phyloP scores from a whole-genome alignment of 2,113 vertebrate genomes.

The Toxotes chatareus region DNA sequence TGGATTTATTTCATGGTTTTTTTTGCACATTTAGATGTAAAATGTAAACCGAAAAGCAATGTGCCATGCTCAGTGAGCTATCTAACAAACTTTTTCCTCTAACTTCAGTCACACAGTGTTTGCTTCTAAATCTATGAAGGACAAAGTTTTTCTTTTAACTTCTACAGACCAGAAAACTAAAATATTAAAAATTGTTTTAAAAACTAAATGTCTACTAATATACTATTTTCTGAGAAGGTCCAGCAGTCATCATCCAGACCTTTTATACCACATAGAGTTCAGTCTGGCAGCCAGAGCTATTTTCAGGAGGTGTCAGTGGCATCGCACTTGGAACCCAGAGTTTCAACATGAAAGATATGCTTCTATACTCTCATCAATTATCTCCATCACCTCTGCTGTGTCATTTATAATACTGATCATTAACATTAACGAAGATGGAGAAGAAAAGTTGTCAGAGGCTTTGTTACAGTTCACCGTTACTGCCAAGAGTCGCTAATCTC shows the following conservation, averaged over 20 bases:
- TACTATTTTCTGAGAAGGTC: neutral
- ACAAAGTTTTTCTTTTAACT: neutral
- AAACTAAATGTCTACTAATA: neutral
- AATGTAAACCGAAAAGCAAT: neutral
- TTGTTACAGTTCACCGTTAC: slow-evolving; percentile 34
- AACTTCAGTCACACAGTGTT: neutral
- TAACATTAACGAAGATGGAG: slow-evolving; percentile 32
- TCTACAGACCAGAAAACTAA: neutral
- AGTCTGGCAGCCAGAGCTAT: slow-evolving; percentile 1
- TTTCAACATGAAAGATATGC: slow-evolving; percentile 18
- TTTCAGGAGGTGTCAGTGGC: slow-evolving; percentile 18
- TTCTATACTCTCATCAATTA: slow-evolving; percentile 37
- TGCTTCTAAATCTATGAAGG: neutral
- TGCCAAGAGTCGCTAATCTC: neutral
- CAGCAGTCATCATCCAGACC: neutral
- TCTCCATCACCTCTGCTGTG: slow-evolving; percentile 8
- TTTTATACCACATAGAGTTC: neutral
- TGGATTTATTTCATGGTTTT: neutral
- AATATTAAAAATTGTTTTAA: neutral
- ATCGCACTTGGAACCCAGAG: neutral
- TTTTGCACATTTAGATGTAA: neutral
- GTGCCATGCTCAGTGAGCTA: neutral
- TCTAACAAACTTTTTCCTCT: neutral
- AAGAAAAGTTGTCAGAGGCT: slow-evolving; percentile 1
- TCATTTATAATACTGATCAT: slow-evolving; percentile 37